Percentiles rank a stretch among this genome's conserved stretches.
Evolutionary conservation across 1,140 invertebrate species (phyloP).

Genomic region (Drosophila tsacasi): DNA sequence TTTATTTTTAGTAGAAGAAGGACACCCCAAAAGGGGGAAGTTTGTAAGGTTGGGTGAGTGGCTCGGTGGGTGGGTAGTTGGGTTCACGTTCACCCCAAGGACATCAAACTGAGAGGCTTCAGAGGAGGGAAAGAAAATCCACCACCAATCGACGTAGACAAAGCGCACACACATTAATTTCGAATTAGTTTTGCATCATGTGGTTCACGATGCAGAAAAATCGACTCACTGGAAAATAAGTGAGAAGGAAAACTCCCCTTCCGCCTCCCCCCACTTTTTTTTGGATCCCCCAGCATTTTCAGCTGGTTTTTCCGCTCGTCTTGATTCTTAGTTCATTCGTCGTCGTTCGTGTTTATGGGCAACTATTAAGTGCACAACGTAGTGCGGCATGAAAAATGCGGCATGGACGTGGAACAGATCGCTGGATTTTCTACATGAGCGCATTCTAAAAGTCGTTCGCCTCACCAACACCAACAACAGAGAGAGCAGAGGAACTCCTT

Average conservation of each 20-base stretch:
- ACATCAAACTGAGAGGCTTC: neutral
- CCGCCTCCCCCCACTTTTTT: no score
- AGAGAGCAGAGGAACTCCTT: no score
- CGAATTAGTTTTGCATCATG: constrained; percentile 84
- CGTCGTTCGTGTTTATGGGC: constrained; percentile 68
- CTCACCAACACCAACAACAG: constrained; percentile 1
- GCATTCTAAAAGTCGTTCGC: constrained; percentile 70
- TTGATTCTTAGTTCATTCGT: constrained; percentile 23
- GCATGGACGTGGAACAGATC: constrained; percentile 82
- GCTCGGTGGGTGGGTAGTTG: neutral
- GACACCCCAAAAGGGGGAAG: neutral
- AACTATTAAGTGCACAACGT: constrained; percentile 82
- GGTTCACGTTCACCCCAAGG: neutral
- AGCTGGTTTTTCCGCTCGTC: constrained; percentile 38
- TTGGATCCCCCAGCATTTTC: constrained; percentile 10
- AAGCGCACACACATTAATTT: constrained; percentile 84
- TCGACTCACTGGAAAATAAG: constrained; percentile 58
- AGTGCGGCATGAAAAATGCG: constrained; percentile 78
- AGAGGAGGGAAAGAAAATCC: neutral
- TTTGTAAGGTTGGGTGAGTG: no score
- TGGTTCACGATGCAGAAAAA: constrained; percentile 84
- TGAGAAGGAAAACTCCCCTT: constrained; percentile 11
- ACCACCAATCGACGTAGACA: constrained; percentile 68
- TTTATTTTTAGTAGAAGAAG: neutral
- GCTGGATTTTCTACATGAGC: constrained; percentile 82